phyloP scores from a whole-genome alignment of 2,797 vertebrate genomes.

The Psittacula derbiana region DNA sequence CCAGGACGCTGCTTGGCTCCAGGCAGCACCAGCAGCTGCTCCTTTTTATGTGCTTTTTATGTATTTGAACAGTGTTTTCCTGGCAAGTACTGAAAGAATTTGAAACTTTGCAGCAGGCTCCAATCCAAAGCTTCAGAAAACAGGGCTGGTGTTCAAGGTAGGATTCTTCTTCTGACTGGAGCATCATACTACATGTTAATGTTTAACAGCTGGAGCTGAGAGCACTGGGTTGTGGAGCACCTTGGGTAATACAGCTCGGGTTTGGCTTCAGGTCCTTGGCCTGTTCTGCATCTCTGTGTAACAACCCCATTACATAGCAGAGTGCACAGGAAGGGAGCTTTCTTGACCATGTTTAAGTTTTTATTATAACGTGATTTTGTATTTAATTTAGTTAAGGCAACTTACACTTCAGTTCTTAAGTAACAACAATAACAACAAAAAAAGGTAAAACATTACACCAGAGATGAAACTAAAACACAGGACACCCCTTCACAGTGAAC shows the following conservation, averaged over 20 bases:
- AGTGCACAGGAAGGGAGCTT: background rate
- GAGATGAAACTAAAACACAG: conserved; percentile 58
- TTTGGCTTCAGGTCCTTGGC: background rate
- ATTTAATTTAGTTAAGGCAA: conserved; percentile 77
- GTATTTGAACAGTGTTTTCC: conserved; percentile 11
- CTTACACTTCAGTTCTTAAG: conserved; percentile 71
- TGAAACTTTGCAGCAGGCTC: conserved; percentile 6
- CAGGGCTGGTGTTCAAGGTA: background rate
- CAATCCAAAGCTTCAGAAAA: background rate
- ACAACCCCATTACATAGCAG: background rate
- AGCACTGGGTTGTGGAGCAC: background rate
- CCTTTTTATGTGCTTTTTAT: conserved; percentile 14
- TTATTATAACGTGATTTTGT: conserved; percentile 49
- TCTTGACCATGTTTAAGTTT: conserved; percentile 12
- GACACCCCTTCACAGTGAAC: conserved; percentile 66
- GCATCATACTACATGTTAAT: background rate
- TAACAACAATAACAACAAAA: conserved; percentile 21
- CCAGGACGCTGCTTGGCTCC: conserved; percentile 10
- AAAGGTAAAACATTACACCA: conserved; percentile 60
- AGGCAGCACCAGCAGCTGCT: conserved; percentile 48
- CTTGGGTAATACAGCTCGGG: background rate
- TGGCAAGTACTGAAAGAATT: conserved; percentile 23
- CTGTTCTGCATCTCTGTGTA: background rate
- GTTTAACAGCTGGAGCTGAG: background rate
- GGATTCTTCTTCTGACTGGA: background rate